Evolutionary conservation across 2,888 invertebrate genomes (phyloP).

Genomic region (Rotaria magnacalcarata): DNA sequence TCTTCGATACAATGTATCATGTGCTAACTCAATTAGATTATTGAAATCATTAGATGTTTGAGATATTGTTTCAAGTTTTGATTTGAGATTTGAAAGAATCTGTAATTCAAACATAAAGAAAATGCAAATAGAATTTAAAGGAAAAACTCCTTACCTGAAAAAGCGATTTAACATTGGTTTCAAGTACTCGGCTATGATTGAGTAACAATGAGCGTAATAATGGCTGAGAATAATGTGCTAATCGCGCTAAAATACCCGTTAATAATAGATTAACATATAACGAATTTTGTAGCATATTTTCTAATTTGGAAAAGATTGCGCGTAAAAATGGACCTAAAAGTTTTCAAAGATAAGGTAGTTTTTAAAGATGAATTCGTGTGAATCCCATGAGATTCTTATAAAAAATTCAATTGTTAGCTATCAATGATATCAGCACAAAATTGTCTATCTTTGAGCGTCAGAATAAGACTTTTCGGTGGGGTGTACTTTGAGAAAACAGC

Average conservation of each 20-base stretch:
- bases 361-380: no score
- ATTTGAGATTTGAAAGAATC: conserved; percentile 33
- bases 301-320: conserved; percentile 74
- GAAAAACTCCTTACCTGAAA: conserved; percentile 68
- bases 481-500: no score
- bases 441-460: no score
- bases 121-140: background rate
- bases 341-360: no score
- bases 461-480: no score
- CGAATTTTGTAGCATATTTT: conserved; percentile 76
- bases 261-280: conserved; percentile 79
- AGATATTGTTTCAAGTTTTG: conserved; percentile 25
- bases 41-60: conserved; percentile 30
- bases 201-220: conserved; percentile 79
- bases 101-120: background rate
- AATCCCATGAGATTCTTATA: no score
- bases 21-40: conserved; percentile 16
- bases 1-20: background rate
- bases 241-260: conserved; percentile 76
- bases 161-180: conserved; percentile 82
- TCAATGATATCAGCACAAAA: no score
- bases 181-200: conserved; percentile 76
- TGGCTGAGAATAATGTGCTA: conserved; percentile 83
- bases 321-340: conserved; percentile 71
- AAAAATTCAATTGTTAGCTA: no score